Base-by-base conservation (phyloP, 2,797 vertebrate species). In the Garrulus glandarius region DNA sequence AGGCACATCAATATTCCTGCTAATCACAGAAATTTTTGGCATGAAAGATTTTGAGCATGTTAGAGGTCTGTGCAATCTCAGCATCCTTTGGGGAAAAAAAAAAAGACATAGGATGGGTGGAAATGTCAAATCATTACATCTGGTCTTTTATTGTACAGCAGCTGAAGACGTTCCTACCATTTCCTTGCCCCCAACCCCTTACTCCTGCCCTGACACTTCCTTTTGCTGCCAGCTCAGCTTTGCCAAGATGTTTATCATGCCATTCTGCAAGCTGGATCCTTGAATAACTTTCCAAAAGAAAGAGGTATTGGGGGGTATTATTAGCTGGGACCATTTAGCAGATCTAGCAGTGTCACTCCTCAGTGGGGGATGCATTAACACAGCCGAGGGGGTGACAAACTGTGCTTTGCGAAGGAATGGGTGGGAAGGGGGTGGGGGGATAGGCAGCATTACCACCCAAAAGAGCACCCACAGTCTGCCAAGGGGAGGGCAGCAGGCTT, bases 241-340 rank as follows among this genome's bases (percentile, higher is more conserved):
- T 94, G 92, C 92, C 96, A 92, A 94, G 84, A 93, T 92, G 39
- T 77, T 93, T 88, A 86, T 91, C 92, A 49, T 92, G 84, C 77
- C 94, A 78, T 94, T 92, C 92, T 75, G 80, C 43, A 71, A 70
- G 56, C 17, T 80, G 88, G 76, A 83, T 85, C 72, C 65, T 86
- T 43, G 90, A 87, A 93, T 78, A 86, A 90, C 88, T 95, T 92
- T 71, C 90, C 71, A 74, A 94, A 95, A 93, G 56, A 77, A 94
- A 93, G 82, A 85, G 23, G 41, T 59, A 80, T 83, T 41, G 60
- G 57, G 89, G 59, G 26, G 44, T 94, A 80, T 87, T 85, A 89
- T 93, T 92, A 88, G 56, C 72, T 44, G 26, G 79, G 72, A 68
- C 76, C 56, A 49, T 89, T 87, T 34, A 83, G n/a, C 39, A 72